phyloP scores from a whole-genome alignment of 1,140 invertebrate genomes.

The Bombus huntii region DNA sequence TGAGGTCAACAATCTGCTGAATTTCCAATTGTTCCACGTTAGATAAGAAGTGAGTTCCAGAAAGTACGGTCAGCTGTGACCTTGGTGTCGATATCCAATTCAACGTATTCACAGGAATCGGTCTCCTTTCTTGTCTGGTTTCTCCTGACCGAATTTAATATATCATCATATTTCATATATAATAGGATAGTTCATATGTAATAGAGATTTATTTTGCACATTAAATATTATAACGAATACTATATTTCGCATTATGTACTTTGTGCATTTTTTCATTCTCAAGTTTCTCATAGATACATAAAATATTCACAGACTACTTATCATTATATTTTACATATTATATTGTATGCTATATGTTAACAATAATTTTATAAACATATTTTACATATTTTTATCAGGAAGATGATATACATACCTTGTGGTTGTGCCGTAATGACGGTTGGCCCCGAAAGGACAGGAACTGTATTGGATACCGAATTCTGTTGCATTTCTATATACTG shows the following conservation, averaged over 20 bases:
- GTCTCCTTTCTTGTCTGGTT: constrained; percentile 5
- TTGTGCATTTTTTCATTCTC: neutral
- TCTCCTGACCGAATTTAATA: constrained; percentile 14
- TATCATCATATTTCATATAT: neutral
- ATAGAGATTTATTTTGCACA: no score
- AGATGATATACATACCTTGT: constrained; percentile 44
- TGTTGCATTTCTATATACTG: constrained; percentile 45
- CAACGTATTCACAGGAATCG: constrained; percentile 57
- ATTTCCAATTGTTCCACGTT: constrained; percentile 75
- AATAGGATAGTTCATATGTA: no score
- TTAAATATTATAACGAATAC: neutral
- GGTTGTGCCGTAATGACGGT: constrained; percentile 64
- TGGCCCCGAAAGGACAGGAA: constrained; percentile 29
- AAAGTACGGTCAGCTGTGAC: constrained; percentile 62
- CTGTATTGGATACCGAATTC: neutral
- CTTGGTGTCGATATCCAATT: constrained; percentile 71
- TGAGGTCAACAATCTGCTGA: constrained; percentile 71
- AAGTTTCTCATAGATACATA: no score
- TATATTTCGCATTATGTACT: neutral
- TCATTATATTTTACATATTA: neutral
- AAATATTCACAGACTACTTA: no score
- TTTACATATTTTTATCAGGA: neutral
- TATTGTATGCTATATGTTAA: no score
- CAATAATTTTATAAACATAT: no score
- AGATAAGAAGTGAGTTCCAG: constrained; percentile 66